Percentiles rank a stretch among this genome's conserved stretches.
Evolutionary conservation across 2,113 vertebrate genomes (phyloP).

Genomic region (Mus pahari): DNA sequence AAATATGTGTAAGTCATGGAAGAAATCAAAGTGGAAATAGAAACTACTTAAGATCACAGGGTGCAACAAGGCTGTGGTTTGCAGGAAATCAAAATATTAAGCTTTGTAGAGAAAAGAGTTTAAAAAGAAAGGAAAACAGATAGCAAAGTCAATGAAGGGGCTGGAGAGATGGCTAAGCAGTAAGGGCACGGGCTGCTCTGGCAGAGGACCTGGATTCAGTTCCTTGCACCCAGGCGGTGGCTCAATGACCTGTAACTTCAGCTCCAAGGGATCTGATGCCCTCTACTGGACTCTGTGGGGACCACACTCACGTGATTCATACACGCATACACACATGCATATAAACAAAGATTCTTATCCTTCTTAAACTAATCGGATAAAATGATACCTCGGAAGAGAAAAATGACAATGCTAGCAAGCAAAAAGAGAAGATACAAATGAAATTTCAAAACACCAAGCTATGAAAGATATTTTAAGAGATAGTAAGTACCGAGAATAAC

Average conservation of each 20-base stretch:
- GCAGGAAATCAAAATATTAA: neutral
- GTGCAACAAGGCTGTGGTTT: neutral
- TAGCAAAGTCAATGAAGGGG: neutral
- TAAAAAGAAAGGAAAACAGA: neutral
- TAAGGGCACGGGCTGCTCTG: neutral
- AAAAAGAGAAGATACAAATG: neutral
- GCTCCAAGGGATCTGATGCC: neutral
- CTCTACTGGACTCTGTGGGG: neutral
- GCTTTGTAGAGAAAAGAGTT: neutral
- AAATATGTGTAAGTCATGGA: neutral
- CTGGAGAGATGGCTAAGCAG: neutral
- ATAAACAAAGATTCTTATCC: neutral
- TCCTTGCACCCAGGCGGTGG: too few relatives aligned
- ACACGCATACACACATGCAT: neutral
- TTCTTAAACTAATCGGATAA: neutral
- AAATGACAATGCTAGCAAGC: neutral
- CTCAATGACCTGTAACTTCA: neutral
- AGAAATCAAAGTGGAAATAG: slow-evolving; percentile 3
- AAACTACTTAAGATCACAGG: neutral
- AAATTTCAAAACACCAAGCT: neutral
- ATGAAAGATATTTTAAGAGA: neutral
- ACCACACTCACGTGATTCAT: neutral
- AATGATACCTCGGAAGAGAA: neutral
- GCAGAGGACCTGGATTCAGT: neutral
- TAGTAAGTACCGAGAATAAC: neutral